These are phyloP conservation scores for Dolichomitus sp. DNA, from an alignment of 2,888 invertebrate genomes.

Conservation along the genomic window DNA sequence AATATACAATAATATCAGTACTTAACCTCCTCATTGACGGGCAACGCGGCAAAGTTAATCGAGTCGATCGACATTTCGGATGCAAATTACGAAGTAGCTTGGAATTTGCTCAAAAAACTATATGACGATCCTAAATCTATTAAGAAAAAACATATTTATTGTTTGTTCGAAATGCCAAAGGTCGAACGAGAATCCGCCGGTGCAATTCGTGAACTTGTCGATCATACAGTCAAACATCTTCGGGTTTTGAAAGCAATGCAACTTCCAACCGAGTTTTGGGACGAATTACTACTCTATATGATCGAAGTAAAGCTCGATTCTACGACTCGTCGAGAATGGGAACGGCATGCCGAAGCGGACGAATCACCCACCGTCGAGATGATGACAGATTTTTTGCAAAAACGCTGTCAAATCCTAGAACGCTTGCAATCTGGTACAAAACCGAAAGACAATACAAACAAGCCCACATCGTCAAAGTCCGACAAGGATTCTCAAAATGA, in stretches of 20 bases:
- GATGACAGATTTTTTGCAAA: slow-evolving; percentile 38
- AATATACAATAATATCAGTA: slow-evolving; percentile 60
- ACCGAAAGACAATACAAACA: slow-evolving; percentile 1
- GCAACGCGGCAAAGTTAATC: slow-evolving; percentile 57
- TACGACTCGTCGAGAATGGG: too few species aligned
- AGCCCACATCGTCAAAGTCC: background rate
- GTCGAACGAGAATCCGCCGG: slow-evolving; percentile 41
- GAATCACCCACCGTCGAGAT: slow-evolving; percentile 16
- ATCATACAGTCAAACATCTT: slow-evolving; percentile 38
- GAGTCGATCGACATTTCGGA: slow-evolving; percentile 60
- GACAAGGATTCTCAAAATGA: too few species aligned
- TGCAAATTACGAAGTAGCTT: slow-evolving; percentile 47
- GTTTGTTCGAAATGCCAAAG: slow-evolving; percentile 30
- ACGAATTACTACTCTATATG: slow-evolving; percentile 53
- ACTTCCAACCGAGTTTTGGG: slow-evolving; percentile 63
- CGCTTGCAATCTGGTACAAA: slow-evolving; percentile 18
- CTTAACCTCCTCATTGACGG: slow-evolving; percentile 49
- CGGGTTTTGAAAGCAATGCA: slow-evolving; percentile 56
- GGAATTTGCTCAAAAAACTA: slow-evolving; percentile 22
- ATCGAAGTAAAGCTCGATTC: too few species aligned
- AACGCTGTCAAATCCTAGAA: slow-evolving; percentile 36
- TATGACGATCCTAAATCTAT: slow-evolving; percentile 30
- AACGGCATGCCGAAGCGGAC: slow-evolving; percentile 14
- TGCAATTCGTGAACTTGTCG: slow-evolving; percentile 60
- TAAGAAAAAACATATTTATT: slow-evolving; percentile 15